phyloP scores from a whole-genome alignment of 2,113 vertebrate genomes.

The Leuciscus idus region DNA sequence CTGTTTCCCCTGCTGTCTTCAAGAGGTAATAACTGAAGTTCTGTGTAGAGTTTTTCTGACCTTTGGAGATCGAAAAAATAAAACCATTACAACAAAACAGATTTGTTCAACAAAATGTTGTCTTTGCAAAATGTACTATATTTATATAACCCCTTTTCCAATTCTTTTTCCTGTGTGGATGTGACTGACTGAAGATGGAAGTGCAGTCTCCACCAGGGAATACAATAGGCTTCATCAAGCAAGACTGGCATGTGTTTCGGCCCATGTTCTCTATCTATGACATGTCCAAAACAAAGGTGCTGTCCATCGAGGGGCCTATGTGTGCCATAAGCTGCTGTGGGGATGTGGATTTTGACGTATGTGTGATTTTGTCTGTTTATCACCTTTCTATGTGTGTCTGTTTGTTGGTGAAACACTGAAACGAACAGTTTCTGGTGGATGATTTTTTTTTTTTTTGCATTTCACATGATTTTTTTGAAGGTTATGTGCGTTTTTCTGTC shows the following conservation, averaged over 20 bases:
- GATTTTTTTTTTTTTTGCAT: not conserved
- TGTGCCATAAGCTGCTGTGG: conserved; percentile 73
- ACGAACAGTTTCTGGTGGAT: not conserved
- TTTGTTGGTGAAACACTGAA: not conserved
- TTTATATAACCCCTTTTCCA: not conserved
- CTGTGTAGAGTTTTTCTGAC: not conserved
- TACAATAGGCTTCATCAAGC: conserved; percentile 74
- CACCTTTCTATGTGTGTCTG: not conserved
- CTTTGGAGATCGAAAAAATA: not conserved
- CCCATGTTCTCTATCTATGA: conserved; percentile 77
- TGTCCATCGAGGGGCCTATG: conserved; percentile 74
- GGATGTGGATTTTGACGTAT: conserved; percentile 79
- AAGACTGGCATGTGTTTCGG: conserved; percentile 77
- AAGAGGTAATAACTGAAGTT: conserved; percentile 68
- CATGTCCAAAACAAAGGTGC: conserved; percentile 65
- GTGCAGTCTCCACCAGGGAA: conserved; percentile 75
- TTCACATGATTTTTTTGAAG: not conserved
- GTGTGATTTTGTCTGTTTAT: not conserved
- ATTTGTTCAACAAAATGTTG: not conserved
- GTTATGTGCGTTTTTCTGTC: not conserved
- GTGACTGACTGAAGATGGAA: conserved; percentile 69
- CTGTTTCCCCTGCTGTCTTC: conserved; percentile 77
- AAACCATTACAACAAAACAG: not conserved
- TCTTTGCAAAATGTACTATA: not conserved
- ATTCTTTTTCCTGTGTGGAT: not conserved